Evolutionary conservation across 2,888 invertebrate genomes (phyloP).

Genomic region (Falcaria lacertinaria): DNA sequence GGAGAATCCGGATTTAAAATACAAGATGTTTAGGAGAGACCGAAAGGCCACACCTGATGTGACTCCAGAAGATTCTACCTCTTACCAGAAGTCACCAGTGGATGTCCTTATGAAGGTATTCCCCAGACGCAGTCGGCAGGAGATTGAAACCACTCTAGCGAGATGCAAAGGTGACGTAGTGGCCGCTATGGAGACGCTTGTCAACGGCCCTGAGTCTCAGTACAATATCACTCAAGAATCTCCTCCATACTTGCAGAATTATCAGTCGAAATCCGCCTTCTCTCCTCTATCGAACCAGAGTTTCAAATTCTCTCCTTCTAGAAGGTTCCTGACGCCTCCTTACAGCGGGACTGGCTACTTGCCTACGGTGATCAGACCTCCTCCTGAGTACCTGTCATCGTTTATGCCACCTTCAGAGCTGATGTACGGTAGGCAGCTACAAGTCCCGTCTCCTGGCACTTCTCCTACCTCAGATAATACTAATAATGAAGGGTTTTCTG

Average conservation of each 20-base stretch:
- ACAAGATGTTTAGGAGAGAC: constrained; percentile 58
- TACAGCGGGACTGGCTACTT: constrained; percentile 91
- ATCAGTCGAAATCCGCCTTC: constrained; percentile 86
- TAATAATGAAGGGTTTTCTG: constrained; percentile 73
- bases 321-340: constrained; percentile 89
- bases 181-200: constrained; percentile 95
- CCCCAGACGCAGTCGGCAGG: constrained; percentile 90
- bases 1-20: constrained; percentile 63
- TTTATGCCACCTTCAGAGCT: constrained; percentile 71
- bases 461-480: constrained; percentile 75
- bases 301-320: constrained; percentile 83
- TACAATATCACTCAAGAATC: constrained; percentile 66
- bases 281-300: constrained; percentile 84
- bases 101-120: constrained; percentile 94
- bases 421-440: constrained; percentile 68
- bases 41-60: constrained; percentile 37
- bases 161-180: constrained; percentile 93
- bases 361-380: constrained; percentile 85
- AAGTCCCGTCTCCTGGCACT: constrained; percentile 69
- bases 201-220: constrained; percentile 79
- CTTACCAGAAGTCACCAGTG: constrained; percentile 85
- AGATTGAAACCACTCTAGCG: constrained; percentile 91
- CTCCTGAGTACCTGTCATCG: constrained; percentile 69
- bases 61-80: constrained; percentile 38
- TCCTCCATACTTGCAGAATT: constrained; percentile 64